Percentiles rank a stretch among this genome's conserved stretches.
Conservation (phyloP, 1,140 invertebrate species). For the Drosophila subpulchrella region DNA sequence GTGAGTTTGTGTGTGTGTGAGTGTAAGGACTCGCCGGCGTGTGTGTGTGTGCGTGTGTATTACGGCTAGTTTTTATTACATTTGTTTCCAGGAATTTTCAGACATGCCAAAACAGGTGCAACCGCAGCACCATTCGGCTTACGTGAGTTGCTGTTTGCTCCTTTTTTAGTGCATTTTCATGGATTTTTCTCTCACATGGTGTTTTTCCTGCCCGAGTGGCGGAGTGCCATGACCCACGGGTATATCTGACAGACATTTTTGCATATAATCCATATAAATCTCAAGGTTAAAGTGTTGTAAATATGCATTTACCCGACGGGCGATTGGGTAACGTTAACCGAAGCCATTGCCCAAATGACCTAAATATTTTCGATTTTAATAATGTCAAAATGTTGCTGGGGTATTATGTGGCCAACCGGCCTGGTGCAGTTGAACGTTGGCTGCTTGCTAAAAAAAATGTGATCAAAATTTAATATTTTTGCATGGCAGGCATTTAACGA, state of each 20-base stretch:
- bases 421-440: constrained; percentile 11
- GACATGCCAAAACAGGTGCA: constrained; percentile 80
- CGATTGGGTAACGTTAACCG: constrained; percentile 43
- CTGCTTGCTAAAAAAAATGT: constrained; percentile 16
- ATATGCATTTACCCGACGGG: constrained; percentile 63
- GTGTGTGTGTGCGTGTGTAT: constrained; percentile 41
- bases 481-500: constrained; percentile 1
- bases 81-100: constrained; percentile 82
- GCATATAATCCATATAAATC: constrained; percentile 68
- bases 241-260: constrained; percentile 48
- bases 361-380: constrained; percentile 65
- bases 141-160: constrained; percentile 60
- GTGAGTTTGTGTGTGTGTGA: constrained; percentile 22
- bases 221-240: constrained; percentile 26
- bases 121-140: constrained; percentile 66
- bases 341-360: constrained; percentile 46
- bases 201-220: constrained; percentile 4
- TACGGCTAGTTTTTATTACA: constrained; percentile 81
- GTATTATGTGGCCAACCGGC: constrained; percentile 19
- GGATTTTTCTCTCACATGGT: constrained; percentile 25
- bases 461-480: neutral
- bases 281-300: constrained; percentile 75
- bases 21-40: neutral
- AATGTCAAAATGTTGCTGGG: constrained; percentile 52
- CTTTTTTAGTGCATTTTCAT: constrained; percentile 69